phyloP scores from a whole-genome alignment of 2,797 vertebrate species.

The Alca torda region DNA sequence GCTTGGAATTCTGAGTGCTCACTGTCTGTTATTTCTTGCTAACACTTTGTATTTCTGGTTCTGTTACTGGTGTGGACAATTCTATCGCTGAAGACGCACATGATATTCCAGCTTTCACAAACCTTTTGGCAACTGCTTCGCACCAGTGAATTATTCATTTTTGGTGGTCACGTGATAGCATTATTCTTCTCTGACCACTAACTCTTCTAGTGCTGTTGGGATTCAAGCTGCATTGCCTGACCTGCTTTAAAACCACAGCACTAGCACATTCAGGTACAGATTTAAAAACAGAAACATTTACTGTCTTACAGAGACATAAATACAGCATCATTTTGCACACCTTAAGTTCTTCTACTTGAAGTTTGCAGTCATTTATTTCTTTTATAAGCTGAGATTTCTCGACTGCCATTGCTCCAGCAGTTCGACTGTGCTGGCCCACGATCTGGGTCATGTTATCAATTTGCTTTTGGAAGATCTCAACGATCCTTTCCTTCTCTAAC shows the following conservation, averaged over 20 bases:
- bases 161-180: background rate
- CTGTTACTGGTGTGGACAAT: background rate
- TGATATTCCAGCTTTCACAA: background rate
- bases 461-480: constrained; percentile 73
- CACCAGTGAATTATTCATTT: background rate
- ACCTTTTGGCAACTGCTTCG: background rate
- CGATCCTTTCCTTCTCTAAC: constrained; percentile 74
- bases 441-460: constrained; percentile 69
- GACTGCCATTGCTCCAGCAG: constrained; percentile 67
- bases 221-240: background rate
- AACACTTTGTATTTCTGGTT: background rate
- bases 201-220: background rate
- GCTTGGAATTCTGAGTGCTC: background rate
- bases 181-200: background rate
- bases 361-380: constrained; percentile 75
- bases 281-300: background rate
- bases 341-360: constrained; percentile 77
- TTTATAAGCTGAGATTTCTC: constrained; percentile 80
- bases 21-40: background rate
- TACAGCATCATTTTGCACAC: constrained; percentile 43
- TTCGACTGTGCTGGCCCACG: constrained; percentile 67
- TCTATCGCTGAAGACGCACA: accelerated
- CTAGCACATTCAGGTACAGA: background rate
- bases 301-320: background rate
- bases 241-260: background rate